Evolutionary conservation across 64 coral and sea anemone genomes (phyloP).

Genomic region (Platygyra sinensis): DNA sequence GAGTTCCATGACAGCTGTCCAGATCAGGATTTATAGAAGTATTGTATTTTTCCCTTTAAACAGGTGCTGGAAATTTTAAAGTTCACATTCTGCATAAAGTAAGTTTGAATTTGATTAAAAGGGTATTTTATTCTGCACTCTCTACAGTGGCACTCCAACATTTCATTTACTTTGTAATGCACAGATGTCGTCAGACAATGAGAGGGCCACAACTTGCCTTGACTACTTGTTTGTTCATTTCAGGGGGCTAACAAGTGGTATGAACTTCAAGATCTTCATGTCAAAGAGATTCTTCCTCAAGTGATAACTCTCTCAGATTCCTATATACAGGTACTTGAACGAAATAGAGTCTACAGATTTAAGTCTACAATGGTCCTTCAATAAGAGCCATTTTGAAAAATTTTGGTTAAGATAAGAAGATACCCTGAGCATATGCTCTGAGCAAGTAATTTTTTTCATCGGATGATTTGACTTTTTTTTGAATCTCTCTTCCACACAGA

Average conservation of each 20-base stretch:
- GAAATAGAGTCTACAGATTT: not conserved
- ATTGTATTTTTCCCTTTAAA: not conserved
- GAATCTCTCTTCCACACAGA: no score
- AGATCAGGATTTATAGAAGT: no score
- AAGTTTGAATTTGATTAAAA: not conserved
- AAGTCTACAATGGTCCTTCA: not conserved
- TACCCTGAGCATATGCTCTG: no score
- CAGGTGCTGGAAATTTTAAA: constrained; percentile 91
- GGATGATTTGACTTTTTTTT: no score
- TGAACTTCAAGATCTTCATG: constrained; percentile 97
- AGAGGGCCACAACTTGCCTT: not conserved
- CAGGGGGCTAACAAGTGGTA: constrained; percentile 99
- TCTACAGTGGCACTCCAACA: no score
- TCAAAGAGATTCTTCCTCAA: constrained; percentile 94
- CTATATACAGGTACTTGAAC: constrained; percentile 80
- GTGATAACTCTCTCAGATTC: constrained; percentile 97
- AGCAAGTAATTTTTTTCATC: no score
- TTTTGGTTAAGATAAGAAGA: not conserved
- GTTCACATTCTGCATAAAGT: constrained; percentile 95
- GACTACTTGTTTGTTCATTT: not conserved
- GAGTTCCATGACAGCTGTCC: no score
- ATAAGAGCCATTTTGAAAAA: not conserved
- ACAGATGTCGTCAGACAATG: no score
- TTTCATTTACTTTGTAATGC: no score
- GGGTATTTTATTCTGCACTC: not conserved